Conservation (phyloP, 2,113 vertebrate species). For the Amphiprion percula region DNA sequence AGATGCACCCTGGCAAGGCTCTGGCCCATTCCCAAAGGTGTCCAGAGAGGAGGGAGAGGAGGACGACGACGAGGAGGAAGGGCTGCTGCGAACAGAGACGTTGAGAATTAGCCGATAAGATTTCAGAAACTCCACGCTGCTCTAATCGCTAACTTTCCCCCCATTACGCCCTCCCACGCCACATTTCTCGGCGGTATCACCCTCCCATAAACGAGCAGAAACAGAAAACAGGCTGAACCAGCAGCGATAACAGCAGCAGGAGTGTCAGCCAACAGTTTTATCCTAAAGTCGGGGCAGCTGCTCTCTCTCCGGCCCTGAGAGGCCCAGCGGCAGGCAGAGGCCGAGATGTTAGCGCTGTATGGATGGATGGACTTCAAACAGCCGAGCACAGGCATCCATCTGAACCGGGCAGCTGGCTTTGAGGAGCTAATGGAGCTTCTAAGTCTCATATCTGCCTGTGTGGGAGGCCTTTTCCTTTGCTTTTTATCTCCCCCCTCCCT, state of each 20-base stretch:
- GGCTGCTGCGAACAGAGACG: slow-evolving; percentile 52
- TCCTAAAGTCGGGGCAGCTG: slow-evolving; percentile 64
- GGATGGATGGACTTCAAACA: slow-evolving; percentile 76
- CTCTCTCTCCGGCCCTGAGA: slow-evolving; percentile 43
- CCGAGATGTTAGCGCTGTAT: slow-evolving; percentile 60
- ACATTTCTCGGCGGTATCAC: not conserved
- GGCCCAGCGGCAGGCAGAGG: slow-evolving; percentile 53
- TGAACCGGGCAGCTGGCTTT: slow-evolving; percentile 74
- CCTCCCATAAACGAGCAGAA: slow-evolving; percentile 29
- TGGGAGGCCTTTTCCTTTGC: slow-evolving; percentile 72
- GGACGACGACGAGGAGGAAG: slow-evolving; percentile 31
- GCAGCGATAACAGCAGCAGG: not conserved
- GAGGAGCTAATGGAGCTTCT: slow-evolving; percentile 74
- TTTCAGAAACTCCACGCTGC: not conserved
- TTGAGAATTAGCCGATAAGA: slow-evolving; percentile 5
- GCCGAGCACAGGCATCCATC: slow-evolving; percentile 63
- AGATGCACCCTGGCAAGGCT: slow-evolving; percentile 80
- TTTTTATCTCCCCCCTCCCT: slow-evolving; percentile 56
- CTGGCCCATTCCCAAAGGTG: slow-evolving; percentile 84
- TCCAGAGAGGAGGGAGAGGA: slow-evolving; percentile 60
- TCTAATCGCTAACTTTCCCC: slow-evolving; percentile 4
- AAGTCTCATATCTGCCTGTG: slow-evolving; percentile 71
- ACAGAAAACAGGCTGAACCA: slow-evolving; percentile 20
- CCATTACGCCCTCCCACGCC: slow-evolving; percentile 14
- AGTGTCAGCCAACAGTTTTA: slow-evolving; percentile 44